Base-by-base conservation (phyloP, 2,113 vertebrate genomes). In the Furnarius figulus region DNA sequence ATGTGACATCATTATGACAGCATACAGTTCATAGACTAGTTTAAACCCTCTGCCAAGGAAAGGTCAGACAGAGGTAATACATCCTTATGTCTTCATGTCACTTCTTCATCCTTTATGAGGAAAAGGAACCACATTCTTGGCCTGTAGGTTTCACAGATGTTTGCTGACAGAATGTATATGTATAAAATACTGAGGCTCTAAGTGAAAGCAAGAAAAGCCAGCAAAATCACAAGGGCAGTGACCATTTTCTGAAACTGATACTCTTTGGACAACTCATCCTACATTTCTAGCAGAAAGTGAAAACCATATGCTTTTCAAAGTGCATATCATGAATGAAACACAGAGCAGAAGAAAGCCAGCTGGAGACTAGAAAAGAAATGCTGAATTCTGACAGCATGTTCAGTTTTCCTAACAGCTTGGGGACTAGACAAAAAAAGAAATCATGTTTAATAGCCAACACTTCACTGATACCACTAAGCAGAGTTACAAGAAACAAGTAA, bases 1-100 rank as follows among this genome's bases (percentile, higher is more conserved):
- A 95, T 49, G 44, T 96, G 86, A 95, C 91, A 94, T 97, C 90
- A 94, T 91, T 83, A 91, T 94, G 85, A 94, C 14, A 95, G 63
- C 78, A 87, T 33, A 47, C 37, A 91, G 74, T 35, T 91, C 90
- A 86, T 3, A 1, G 16, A 84, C 56, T 46, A 78, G 68, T 75
- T 87, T 72, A 91, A 89, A 84, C 47, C 16, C 44, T 75, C 17
- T 73, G 84, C 49, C 87, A 91, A 87, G 87, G 46, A 89, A 90
- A 93, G 91, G 93, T 55, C 89, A 95, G 91, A 50, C 47, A 91
- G 77, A 67, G 89, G 35, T n/a, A 91, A 95, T 70, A 67, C 30
- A 87, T 91, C 0, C 1, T 88, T 80, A 63, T 5, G 3, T 73
- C 85, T 77, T 59, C 63, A 67, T 12, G 8, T 70, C 79, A 77